Evolutionary conservation across 2,888 invertebrate genomes (phyloP).

Genomic region (Eupeodes latifasciatus): DNA sequence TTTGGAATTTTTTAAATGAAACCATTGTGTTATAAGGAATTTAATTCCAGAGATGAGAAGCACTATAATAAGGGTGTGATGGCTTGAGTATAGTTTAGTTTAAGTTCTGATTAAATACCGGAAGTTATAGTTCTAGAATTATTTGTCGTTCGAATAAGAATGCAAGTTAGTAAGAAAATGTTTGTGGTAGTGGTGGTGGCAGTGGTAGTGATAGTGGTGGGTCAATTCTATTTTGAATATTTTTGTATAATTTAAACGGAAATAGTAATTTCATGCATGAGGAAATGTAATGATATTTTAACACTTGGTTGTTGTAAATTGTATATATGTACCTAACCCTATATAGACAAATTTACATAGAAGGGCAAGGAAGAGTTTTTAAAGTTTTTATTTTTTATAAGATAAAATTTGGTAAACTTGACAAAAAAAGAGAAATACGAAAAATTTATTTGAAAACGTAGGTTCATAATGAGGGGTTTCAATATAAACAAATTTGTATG

Average conservation of each 20-base stretch:
- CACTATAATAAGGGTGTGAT: background rate
- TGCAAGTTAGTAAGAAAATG: background rate
- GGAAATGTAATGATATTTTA: constrained; percentile 17
- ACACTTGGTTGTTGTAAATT: background rate
- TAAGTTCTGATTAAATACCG: constrained; percentile 32
- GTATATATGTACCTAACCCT: too few relatives aligned
- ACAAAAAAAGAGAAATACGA: too few relatives aligned
- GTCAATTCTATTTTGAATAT: background rate
- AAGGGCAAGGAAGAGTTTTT: too few relatives aligned
- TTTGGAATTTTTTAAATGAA: constrained; percentile 66
- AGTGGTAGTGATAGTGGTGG: too few relatives aligned
- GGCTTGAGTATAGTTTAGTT: background rate
- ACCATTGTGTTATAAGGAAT: constrained; percentile 48
- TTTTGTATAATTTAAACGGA: background rate
- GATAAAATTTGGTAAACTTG: too few relatives aligned
- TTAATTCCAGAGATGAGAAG: constrained; percentile 28
- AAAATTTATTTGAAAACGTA: too few relatives aligned
- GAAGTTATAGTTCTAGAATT: constrained; percentile 1
- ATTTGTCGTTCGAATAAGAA: constrained; percentile 3
- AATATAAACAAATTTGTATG: too few relatives aligned
- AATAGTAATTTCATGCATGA: constrained; percentile 35
- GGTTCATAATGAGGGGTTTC: too few relatives aligned
- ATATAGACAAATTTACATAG: too few relatives aligned
- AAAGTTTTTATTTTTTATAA: too few relatives aligned
- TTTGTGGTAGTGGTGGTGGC: background rate